A percentile compares a stretch with the other conserved stretches of the same genome.
Evolutionary conservation across 2,797 vertebrate species (phyloP).

Genomic region (Euphonia xanthogaster): DNA sequence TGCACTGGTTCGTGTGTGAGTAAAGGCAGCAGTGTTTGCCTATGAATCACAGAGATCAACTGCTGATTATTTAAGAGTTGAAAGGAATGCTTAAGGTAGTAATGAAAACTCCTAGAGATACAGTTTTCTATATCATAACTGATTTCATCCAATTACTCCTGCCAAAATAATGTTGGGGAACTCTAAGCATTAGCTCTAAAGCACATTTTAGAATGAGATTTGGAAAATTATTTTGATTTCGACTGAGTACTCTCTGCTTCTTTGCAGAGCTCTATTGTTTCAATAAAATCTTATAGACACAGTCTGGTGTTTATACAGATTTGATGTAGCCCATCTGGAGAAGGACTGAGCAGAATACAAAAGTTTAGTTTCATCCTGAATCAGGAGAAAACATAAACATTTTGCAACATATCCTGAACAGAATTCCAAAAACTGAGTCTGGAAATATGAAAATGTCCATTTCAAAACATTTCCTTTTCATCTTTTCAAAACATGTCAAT

Average conservation of each 20-base stretch:
- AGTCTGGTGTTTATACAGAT: constrained; percentile 11
- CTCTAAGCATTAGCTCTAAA: not conserved
- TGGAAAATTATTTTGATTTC: not conserved
- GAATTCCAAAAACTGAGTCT: not conserved
- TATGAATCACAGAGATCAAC: not conserved
- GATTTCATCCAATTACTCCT: not conserved
- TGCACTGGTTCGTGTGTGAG: accelerated
- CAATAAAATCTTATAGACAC: not conserved
- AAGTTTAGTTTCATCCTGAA: not conserved
- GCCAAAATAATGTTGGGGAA: not conserved
- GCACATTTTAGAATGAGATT: not conserved
- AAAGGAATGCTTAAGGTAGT: not conserved
- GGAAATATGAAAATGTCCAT: constrained; percentile 1
- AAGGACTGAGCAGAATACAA: not conserved
- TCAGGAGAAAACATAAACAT: constrained; percentile 19
- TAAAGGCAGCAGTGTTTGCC: not conserved
- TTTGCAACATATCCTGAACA: not conserved
- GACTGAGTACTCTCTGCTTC: not conserved
- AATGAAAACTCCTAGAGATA: not conserved
- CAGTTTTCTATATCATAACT: not conserved
- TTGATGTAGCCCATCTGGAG: constrained; percentile 23
- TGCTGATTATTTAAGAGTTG: not conserved
- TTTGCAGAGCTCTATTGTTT: not conserved
- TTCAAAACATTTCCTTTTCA: not conserved
- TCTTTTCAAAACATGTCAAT: not conserved